These are phyloP conservation scores for Remorina albescens DNA, from an alignment of 2,797 vertebrate genomes.

Conservation along the genomic window DNA sequence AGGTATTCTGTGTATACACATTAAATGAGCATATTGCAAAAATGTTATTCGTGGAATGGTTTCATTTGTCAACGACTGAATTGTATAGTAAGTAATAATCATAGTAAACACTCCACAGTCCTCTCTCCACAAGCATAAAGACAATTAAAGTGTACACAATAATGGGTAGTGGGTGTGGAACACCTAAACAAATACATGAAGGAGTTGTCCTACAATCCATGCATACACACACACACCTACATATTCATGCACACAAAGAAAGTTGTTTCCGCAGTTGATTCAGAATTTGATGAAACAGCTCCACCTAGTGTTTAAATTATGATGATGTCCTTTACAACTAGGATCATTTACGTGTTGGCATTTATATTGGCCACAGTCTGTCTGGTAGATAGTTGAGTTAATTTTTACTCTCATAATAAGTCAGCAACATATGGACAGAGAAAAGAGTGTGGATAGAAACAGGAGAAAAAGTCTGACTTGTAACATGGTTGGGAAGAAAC, in stretches of 20 bases:
- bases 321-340: not conserved
- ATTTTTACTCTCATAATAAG: not conserved
- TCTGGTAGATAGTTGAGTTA: not conserved
- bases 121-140: not conserved
- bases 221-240: not conserved
- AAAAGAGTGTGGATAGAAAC: not conserved
- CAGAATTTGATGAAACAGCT: conserved; percentile 17
- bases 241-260: not conserved
- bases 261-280: not conserved
- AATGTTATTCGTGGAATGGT: too few species aligned
- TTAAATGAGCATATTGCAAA: conserved; percentile 6
- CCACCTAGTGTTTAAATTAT: conserved; percentile 52
- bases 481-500: too few species aligned
- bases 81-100: not conserved
- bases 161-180: conserved; percentile 42
- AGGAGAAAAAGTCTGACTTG: not conserved
- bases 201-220: not conserved
- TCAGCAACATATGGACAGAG: not conserved
- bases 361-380: not conserved
- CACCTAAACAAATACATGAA: conserved; percentile 30
- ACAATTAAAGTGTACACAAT: conserved; percentile 8
- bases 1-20: not conserved
- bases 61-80: not conserved
- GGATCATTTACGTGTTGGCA: not conserved
- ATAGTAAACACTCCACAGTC: not conserved